A percentile compares a stretch with the other conserved stretches of the same genome.
These are phyloP conservation scores for Hippopotamyrus pictus DNA, from an alignment of 2,797 vertebrate genomes.

Conservation along the genomic window DNA sequence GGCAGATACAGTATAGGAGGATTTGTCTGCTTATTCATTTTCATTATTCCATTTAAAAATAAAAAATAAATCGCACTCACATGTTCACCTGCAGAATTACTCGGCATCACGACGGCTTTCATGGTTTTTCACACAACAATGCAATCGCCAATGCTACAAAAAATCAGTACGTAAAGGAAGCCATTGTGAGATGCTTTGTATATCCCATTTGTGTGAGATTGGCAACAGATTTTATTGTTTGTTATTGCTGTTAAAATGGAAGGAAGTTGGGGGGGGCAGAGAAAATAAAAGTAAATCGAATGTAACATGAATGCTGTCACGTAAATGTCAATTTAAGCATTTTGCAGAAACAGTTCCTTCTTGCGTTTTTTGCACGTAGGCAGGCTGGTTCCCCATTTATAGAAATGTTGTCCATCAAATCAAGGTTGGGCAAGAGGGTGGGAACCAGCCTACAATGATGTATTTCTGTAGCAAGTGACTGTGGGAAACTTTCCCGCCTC, in stretches of 20 bases:
- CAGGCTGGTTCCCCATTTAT: constrained; percentile 90
- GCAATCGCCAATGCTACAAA: not conserved
- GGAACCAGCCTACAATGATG: constrained; percentile 81
- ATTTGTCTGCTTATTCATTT: constrained; percentile 1
- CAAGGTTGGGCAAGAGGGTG: constrained; percentile 61
- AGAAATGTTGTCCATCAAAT: constrained; percentile 94
- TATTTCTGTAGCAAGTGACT: constrained; percentile 97
- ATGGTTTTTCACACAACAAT: not conserved
- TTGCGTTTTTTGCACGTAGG: constrained; percentile 74
- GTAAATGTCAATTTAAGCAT: not conserved
- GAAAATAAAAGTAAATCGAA: not conserved
- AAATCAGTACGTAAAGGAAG: not conserved
- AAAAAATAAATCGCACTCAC: not conserved
- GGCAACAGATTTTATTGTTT: not conserved
- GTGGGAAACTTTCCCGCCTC: constrained; percentile 99
- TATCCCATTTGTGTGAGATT: not conserved
- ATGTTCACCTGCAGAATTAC: not conserved
- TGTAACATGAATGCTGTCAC: constrained; percentile 6
- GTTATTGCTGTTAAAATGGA: not conserved
- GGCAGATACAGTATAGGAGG: not conserved
- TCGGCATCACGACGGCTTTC: not conserved
- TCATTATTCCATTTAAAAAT: not conserved
- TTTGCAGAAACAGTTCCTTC: not conserved
- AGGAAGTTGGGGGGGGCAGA: not conserved
- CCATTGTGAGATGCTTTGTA: not conserved